These are phyloP conservation scores for Hucho hucho DNA, from an alignment of 2,113 vertebrate species.

Conservation along the genomic window DNA sequence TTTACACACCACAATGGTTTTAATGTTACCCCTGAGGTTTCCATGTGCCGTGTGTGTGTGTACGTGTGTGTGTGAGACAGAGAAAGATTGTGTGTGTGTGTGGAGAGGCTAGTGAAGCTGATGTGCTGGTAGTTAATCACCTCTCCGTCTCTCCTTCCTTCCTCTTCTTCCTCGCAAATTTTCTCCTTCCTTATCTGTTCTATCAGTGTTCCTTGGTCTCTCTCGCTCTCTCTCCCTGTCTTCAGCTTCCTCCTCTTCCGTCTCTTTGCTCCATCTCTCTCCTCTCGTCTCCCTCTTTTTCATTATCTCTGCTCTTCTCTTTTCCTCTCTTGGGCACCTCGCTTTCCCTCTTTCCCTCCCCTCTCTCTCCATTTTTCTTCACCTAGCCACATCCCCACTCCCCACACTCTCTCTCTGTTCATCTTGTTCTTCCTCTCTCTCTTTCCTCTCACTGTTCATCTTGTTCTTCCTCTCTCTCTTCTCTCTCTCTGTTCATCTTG, in stretches of 20 bases:
- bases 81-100: background rate
- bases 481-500: too few species aligned
- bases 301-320: background rate
- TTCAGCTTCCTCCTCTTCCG: background rate
- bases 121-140: too few species aligned
- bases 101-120: background rate
- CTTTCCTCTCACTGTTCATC: background rate
- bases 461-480: background rate
- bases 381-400: too few species aligned
- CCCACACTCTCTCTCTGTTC: conserved; percentile 6
- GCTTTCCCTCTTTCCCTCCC: background rate
- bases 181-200: background rate
- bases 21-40: too few species aligned
- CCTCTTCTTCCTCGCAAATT: background rate
- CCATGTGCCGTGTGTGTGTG: background rate
- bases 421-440: background rate
- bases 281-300: background rate
- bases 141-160: background rate
- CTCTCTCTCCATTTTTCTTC: background rate
- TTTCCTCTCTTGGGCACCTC: too few species aligned
- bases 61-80: background rate
- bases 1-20: too few species aligned
- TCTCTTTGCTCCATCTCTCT: too few species aligned
- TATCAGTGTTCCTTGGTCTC: background rate
- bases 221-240: background rate